Evolutionary conservation across 1,140 invertebrate genomes (phyloP).

Genomic region (Acromyrmex heyeri): DNA sequence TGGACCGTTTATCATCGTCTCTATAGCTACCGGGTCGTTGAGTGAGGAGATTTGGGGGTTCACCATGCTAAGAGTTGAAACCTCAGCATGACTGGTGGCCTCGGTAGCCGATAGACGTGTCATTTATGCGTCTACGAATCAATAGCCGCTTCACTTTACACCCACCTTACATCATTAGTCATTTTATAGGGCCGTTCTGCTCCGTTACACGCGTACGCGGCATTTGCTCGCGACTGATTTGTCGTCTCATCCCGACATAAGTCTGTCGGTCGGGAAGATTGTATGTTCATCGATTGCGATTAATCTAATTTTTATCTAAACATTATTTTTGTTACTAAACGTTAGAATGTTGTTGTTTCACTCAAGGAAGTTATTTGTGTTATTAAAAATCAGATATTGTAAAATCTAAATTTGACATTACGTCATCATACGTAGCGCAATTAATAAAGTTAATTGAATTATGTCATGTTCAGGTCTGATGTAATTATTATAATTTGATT

Average conservation of each 20-base stretch:
- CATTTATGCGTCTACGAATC: conserved; percentile 85
- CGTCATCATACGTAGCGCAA: conserved; percentile 44
- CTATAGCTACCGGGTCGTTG: conserved; percentile 75
- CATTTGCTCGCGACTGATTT: conserved; percentile 60
- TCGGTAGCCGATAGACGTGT: conserved; percentile 85
- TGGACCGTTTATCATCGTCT: conserved; percentile 82
- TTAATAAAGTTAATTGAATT: conserved; percentile 63
- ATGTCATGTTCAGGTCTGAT: conserved; percentile 46
- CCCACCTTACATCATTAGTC: conserved; percentile 83
- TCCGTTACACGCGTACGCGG: conserved; percentile 49
- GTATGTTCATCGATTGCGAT: conserved; percentile 3
- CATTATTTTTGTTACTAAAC: not conserved
- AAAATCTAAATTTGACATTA: not conserved
- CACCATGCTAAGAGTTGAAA: conserved; percentile 83
- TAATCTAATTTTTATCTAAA: conserved; percentile 30
- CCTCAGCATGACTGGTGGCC: conserved; percentile 86
- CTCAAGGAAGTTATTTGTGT: not conserved
- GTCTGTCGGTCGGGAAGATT: conserved; percentile 1
- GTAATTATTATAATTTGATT: conserved; percentile 73
- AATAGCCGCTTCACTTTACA: conserved; percentile 83
- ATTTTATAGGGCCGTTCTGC: conserved; percentile 79
- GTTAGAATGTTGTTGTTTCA: not conserved
- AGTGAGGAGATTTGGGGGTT: conserved; percentile 75
- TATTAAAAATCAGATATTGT: not conserved
- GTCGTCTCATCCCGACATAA: conserved; percentile 56